Evolutionary conservation across 2,113 vertebrate genomes (phyloP).

Genomic region (Poeciliopsis turrubarensis): DNA sequence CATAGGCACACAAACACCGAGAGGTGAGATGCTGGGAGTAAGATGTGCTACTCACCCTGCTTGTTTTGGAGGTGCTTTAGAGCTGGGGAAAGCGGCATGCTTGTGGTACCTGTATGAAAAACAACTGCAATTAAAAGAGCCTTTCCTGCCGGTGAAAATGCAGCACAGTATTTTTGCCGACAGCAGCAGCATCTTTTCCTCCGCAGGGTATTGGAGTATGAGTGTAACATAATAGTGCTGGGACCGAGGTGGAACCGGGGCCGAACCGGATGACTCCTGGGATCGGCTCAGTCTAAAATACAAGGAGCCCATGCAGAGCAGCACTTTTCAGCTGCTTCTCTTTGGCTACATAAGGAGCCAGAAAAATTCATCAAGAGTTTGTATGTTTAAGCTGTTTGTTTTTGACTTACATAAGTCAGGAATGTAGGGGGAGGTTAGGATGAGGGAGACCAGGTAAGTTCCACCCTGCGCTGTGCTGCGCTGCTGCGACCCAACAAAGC

Average conservation of each 20-base stretch:
- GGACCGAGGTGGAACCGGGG: conserved; percentile 55
- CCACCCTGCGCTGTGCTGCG: conserved; percentile 52
- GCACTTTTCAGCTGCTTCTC: conserved; percentile 37
- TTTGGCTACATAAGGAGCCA: conserved; percentile 6
- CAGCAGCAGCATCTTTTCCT: conserved; percentile 73
- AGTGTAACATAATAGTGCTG: conserved; percentile 70
- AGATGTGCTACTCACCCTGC: conserved; percentile 82
- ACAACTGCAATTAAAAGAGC: conserved; percentile 84
- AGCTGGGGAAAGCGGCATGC: conserved; percentile 84
- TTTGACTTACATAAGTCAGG: conserved; percentile 10
- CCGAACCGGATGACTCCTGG: conserved; percentile 55
- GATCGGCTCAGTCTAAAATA: conserved; percentile 43
- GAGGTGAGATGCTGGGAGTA: conserved; percentile 45
- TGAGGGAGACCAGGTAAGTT: conserved; percentile 44
- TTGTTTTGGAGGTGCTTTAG: conserved; percentile 86
- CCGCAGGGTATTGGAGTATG: conserved; percentile 64
- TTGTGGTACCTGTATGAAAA: conserved; percentile 84
- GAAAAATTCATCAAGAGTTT: neutral
- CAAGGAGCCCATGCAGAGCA: conserved; percentile 44
- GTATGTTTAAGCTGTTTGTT: neutral
- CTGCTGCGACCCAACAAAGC: conserved; percentile 63
- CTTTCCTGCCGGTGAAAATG: conserved; percentile 79
- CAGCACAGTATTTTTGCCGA: conserved; percentile 73
- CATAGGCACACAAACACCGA: conserved; percentile 38
- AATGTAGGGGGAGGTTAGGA: neutral